Evolutionary conservation across 1,140 invertebrate species (phyloP).

Genomic region (Trichonephila clavipes): DNA sequence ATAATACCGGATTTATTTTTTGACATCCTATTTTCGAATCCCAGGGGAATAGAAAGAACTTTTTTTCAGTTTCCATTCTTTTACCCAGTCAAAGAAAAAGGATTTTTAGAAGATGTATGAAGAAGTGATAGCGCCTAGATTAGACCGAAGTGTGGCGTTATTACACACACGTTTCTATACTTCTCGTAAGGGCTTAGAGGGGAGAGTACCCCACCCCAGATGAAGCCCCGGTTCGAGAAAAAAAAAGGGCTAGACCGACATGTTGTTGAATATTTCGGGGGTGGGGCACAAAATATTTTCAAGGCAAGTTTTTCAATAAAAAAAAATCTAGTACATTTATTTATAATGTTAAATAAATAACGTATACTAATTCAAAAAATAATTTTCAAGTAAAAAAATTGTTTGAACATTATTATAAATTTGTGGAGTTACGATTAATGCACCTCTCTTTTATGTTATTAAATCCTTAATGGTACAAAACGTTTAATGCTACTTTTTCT

Average conservation of each 20-base stretch:
- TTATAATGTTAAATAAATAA: too few species aligned
- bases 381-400: too few species aligned
- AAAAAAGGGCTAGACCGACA: background rate
- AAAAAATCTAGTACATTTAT: too few species aligned
- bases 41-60: slow-evolving; percentile 19
- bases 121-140: slow-evolving; percentile 62
- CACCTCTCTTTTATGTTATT: too few species aligned
- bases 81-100: slow-evolving; percentile 52
- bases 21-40: slow-evolving; percentile 76
- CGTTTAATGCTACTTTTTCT: too few species aligned
- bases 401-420: too few species aligned
- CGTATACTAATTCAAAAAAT: too few species aligned
- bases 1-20: slow-evolving; percentile 76
- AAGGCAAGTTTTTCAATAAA: background rate
- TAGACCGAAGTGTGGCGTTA: slow-evolving; percentile 59
- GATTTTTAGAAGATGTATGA: slow-evolving; percentile 65
- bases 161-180: slow-evolving; percentile 40
- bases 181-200: slow-evolving; percentile 36
- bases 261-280: background rate
- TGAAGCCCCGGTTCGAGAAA: background rate
- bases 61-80: slow-evolving; percentile 37
- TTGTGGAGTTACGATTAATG: too few species aligned
- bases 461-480: too few species aligned
- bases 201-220: background rate
- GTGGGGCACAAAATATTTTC: background rate